phyloP scores from a whole-genome alignment of 2,888 invertebrate species.

The Dryadula phaetusa region DNA sequence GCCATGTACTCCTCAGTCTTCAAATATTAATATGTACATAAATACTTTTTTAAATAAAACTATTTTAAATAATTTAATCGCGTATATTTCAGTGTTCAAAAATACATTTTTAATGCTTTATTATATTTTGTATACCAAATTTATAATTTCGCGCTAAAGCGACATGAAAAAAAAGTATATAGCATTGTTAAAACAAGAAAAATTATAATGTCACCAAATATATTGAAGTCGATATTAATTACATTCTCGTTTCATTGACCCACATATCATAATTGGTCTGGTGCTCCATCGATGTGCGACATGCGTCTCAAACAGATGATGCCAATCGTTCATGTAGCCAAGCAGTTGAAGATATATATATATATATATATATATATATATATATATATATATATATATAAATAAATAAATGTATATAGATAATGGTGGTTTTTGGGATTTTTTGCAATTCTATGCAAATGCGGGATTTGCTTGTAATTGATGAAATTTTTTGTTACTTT shows the following conservation, averaged over 20 bases:
- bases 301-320: slow-evolving; percentile 27
- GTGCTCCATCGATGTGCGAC: slow-evolving; percentile 28
- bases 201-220: slow-evolving; percentile 12
- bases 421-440: too few relatives aligned
- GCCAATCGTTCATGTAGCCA: slow-evolving; percentile 20
- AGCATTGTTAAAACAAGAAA: neutral
- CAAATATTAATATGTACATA: too few relatives aligned
- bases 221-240: slow-evolving; percentile 26
- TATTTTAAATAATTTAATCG: too few relatives aligned
- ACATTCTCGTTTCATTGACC: slow-evolving; percentile 41
- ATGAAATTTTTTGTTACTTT: too few relatives aligned
- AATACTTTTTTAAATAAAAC: too few relatives aligned
- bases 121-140: neutral
- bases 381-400: too few relatives aligned
- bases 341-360: slow-evolving; percentile 10
- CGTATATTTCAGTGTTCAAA: too few relatives aligned
- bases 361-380: neutral
- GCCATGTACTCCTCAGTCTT: too few relatives aligned
- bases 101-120: too few relatives aligned
- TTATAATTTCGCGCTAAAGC: neutral
- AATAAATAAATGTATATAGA: too few relatives aligned
- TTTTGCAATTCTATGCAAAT: too few relatives aligned
- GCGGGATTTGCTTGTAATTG: too few relatives aligned
- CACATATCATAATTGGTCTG: slow-evolving; percentile 39
- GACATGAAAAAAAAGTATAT: neutral